Conservation (phyloP, 2,797 vertebrate genomes). For the Rhabdomys pumilio region DNA sequence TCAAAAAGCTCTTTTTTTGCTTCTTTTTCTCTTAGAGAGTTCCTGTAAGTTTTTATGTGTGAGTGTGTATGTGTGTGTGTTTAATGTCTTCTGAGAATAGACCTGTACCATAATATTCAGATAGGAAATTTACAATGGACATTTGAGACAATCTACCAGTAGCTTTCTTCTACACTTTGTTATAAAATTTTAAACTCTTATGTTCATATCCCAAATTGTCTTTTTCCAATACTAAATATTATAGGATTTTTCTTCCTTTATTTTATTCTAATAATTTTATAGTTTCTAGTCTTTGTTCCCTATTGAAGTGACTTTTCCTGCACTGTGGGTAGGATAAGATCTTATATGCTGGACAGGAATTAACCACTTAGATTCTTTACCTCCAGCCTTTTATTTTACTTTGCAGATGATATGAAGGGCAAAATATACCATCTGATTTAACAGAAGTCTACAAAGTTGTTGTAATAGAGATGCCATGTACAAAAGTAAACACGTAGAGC, state of each 20-base stretch:
- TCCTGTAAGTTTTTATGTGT: no score
- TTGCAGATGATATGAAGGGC: background rate
- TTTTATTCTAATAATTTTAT: background rate
- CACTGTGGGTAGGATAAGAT: background rate
- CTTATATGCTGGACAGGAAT: background rate
- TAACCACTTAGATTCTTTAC: background rate
- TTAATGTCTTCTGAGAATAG: background rate
- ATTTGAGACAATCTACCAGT: background rate
- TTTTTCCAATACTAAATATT: background rate
- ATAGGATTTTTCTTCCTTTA: background rate
- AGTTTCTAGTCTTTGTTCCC: background rate
- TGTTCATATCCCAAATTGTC: background rate
- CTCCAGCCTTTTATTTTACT: background rate
- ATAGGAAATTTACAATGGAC: background rate
- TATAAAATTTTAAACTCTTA: background rate
- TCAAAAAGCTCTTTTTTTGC: background rate
- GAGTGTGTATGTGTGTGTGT: no score
- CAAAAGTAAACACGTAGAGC: background rate
- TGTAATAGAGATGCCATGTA: background rate
- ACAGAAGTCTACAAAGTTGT: background rate
- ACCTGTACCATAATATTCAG: background rate
- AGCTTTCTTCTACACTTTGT: background rate
- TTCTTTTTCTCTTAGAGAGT: background rate
- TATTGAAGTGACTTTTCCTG: background rate
- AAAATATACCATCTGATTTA: background rate